Percentiles rank a stretch among this genome's conserved stretches.
These are phyloP conservation scores for Drosophila lacteicornis DNA, from an alignment of 1,140 invertebrate genomes.

Conservation along the genomic window DNA sequence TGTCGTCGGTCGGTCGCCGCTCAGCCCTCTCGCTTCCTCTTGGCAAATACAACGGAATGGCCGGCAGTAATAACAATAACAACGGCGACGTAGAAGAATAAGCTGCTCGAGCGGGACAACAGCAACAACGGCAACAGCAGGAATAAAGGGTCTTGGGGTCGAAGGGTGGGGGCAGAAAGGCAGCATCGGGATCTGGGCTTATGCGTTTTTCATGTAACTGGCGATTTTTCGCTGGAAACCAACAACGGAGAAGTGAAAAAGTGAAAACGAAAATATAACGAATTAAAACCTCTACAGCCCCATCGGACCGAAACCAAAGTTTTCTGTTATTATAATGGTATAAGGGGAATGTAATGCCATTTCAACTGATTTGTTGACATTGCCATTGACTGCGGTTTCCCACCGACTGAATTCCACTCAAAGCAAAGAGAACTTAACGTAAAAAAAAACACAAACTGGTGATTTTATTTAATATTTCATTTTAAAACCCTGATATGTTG, in stretches of 20 bases:
- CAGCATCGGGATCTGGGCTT: slow-evolving; percentile 18
- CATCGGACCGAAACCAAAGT: slow-evolving; percentile 32
- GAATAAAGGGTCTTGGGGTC: slow-evolving; percentile 1
- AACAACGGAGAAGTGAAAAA: slow-evolving; percentile 31
- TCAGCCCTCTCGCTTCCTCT: slow-evolving; percentile 38
- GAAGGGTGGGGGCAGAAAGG: not conserved
- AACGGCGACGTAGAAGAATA: slow-evolving; percentile 17
- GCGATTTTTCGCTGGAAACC: slow-evolving; percentile 42
- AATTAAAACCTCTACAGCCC: slow-evolving; percentile 16
- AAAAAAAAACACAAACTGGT: not conserved
- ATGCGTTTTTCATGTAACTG: slow-evolving; percentile 55
- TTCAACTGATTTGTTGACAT: slow-evolving; percentile 47
- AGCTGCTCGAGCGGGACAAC: slow-evolving; percentile 11
- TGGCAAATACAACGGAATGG: slow-evolving; percentile 53
- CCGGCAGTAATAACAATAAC: slow-evolving; percentile 38
- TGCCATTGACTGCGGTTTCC: slow-evolving; percentile 17
- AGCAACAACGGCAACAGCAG: not conserved
- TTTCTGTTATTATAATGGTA: slow-evolving; percentile 34
- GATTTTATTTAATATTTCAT: too few relatives aligned
- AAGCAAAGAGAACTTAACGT: not conserved
- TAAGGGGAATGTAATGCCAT: slow-evolving; percentile 43
- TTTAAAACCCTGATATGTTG: not conserved
- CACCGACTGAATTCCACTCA: slow-evolving; percentile 10
- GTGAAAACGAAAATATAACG: slow-evolving; percentile 18
- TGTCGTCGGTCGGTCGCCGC: slow-evolving; percentile 27